A percentile compares a stretch with the other conserved stretches of the same genome.
Conservation (phyloP, 2,888 invertebrate genomes). For the Agrochola lychnidis region DNA sequence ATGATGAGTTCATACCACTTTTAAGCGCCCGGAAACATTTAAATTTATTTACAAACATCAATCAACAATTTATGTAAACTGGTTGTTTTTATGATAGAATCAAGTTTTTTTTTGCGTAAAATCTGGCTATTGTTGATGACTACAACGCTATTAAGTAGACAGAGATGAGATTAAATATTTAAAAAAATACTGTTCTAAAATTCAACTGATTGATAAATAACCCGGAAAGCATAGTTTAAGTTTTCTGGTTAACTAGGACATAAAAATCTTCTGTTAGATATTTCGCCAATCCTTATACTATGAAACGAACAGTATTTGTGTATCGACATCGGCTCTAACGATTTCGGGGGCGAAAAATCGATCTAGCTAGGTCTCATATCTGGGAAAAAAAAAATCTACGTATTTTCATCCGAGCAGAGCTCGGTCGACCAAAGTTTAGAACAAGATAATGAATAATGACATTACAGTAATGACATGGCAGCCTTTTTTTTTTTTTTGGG, state of each 20-base stretch:
- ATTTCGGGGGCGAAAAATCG: too few relatives aligned
- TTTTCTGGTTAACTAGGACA: too few relatives aligned
- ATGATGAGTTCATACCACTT: slow-evolving; percentile 33
- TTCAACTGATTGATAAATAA: background rate
- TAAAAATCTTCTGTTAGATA: too few relatives aligned
- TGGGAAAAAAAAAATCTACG: too few relatives aligned
- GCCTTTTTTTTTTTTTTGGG: too few relatives aligned
- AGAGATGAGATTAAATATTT: background rate
- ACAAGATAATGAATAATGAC: too few relatives aligned
- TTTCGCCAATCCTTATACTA: background rate
- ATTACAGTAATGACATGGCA: too few relatives aligned
- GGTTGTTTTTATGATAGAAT: slow-evolving; percentile 21
- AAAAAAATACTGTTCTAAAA: background rate
- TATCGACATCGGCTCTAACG: too few relatives aligned
- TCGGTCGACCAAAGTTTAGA: too few relatives aligned
- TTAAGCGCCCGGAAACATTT: slow-evolving; percentile 39
- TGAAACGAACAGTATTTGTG: too few relatives aligned
- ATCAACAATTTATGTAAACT: slow-evolving; percentile 30
- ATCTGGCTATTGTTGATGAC: slow-evolving; percentile 21
- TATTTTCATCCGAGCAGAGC: too few relatives aligned
- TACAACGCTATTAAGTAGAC: slow-evolving; percentile 4
- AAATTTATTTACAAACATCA: slow-evolving; percentile 14
- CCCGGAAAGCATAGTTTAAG: background rate
- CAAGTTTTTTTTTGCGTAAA: slow-evolving; percentile 7
- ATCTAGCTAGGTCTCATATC: too few relatives aligned